Percentiles rank a stretch among this genome's conserved stretches.
Conservation (phyloP, 2,888 invertebrate genomes). For the Harpalus rufipes region DNA sequence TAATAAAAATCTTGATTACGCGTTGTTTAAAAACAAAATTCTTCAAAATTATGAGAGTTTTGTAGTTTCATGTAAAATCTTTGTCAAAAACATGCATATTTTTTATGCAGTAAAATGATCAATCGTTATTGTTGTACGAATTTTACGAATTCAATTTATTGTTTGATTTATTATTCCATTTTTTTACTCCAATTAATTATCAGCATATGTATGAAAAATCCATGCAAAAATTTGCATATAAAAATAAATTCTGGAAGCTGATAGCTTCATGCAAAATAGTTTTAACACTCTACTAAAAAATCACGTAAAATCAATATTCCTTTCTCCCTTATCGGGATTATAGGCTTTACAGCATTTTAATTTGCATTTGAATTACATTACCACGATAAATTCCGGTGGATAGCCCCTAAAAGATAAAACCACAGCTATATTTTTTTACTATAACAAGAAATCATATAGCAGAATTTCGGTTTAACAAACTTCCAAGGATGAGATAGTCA, state of each 20-base stretch:
- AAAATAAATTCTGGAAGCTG: not conserved
- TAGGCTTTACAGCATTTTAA: constrained; percentile 20
- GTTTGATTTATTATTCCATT: too few relatives aligned
- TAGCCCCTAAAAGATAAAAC: not conserved
- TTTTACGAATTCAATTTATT: too few relatives aligned
- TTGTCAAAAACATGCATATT: too few relatives aligned
- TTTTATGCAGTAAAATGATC: too few relatives aligned
- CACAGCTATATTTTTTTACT: constrained; percentile 2
- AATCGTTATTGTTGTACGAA: too few relatives aligned
- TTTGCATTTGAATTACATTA: constrained; percentile 59
- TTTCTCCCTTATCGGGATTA: constrained; percentile 7
- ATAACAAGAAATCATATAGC: not conserved
- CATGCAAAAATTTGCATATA: not conserved
- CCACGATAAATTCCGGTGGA: not conserved
- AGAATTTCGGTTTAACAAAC: not conserved
- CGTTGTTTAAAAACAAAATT: too few relatives aligned
- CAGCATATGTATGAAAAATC: not conserved
- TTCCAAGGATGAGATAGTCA: not conserved
- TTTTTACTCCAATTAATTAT: not conserved
- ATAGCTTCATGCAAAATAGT: constrained; percentile 11
- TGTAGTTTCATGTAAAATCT: too few relatives aligned
- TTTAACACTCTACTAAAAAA: constrained; percentile 4
- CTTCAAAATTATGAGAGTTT: too few relatives aligned
- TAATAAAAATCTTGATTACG: too few relatives aligned
- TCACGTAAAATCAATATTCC: constrained; percentile 9